A percentile compares a stretch with the other conserved stretches of the same genome.
Conservation (phyloP, 92 coral and sea anemone genomes). For the Parazoanthus darwini region DNA sequence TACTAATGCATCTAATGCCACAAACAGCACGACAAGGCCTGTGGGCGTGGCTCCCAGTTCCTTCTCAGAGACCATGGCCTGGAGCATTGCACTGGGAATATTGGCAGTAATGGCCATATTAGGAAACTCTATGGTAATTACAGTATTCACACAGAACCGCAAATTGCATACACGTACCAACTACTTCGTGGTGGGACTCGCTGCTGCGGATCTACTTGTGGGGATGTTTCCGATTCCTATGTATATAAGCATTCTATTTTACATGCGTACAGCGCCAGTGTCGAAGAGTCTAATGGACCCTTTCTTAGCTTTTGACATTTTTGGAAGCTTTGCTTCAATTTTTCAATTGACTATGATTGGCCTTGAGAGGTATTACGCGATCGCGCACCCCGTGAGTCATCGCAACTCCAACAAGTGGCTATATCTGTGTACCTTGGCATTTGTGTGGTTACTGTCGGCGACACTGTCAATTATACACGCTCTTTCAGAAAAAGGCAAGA, state of each 20-base stretch:
- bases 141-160: conserved; percentile 62
- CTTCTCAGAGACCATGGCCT: conserved; percentile 50
- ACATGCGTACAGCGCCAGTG: conserved; percentile 3
- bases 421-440: conserved; percentile 46
- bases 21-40: not conserved
- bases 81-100: conserved; percentile 66
- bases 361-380: conserved; percentile 72
- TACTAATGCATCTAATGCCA: not conserved
- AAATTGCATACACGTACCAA: conserved; percentile 74
- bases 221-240: conserved; percentile 70
- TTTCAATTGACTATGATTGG: conserved; percentile 71
- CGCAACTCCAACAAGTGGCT: conserved; percentile 67
- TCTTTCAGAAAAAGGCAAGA: conserved; percentile 35
- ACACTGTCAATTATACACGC: conserved; percentile 59
- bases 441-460: conserved; percentile 66
- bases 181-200: conserved; percentile 70
- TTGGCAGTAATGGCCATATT: conserved; percentile 73
- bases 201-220: conserved; percentile 73
- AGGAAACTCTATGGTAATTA: conserved; percentile 69
- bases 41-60: not conserved
- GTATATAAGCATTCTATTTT: conserved; percentile 56
- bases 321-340: conserved; percentile 75
- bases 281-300: conserved; percentile 25
- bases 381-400: conserved; percentile 69
- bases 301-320: conserved; percentile 63